Base-by-base conservation (phyloP, 2,113 vertebrate species). In the Neogale vison region DNA sequence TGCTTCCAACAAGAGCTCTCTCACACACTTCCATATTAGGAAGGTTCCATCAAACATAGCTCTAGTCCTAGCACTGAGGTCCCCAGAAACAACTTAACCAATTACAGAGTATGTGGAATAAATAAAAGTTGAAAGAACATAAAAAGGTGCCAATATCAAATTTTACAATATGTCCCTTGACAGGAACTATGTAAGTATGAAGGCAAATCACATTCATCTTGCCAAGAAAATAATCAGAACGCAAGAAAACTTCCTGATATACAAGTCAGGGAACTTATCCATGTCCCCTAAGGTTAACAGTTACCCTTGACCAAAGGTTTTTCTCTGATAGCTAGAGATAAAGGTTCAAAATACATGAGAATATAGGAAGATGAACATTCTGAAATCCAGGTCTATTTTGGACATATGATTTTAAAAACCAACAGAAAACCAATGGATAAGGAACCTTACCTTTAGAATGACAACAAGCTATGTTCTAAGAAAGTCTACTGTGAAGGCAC, bases 191-290 rank as follows among this genome's bases (percentile, higher is more conserved):
- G 5, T 47, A 50, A 69, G 14, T 20, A 0, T 94, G 42, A 69
- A 94, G 42, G 31, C n/a, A 88, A 96, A 92, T 76, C 31, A 18
- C 20, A 55, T 57, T 50, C 50, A 77, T 26, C 92, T 93, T 95
- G 67, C 67, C 84, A 94, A 89, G 52, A 92, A 77, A 90, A 83
- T 45, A 97, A 71, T 95, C 85, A 93, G 42, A 92, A 89, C 63
- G 47, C 39, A 82, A 94, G 80, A 72, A 90, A 80, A 82, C 85
- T 17, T 36, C n/a, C 74, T 77, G 50, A 50, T 12, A 4, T 24
- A 13, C 26, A 69, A 72, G 45, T 77, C 26, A 39, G n/a, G 45
- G 63, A 63, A 11, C 50, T 76, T 97, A 21, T 77, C 18, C 34
- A 31, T 42, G 17, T 23, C 45, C 3, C n/a, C 52, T 63, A 17